A percentile compares a stretch with the other conserved stretches of the same genome.
phyloP scores from a whole-genome alignment of 1,140 invertebrate genomes.

The Drosophila sproati region DNA sequence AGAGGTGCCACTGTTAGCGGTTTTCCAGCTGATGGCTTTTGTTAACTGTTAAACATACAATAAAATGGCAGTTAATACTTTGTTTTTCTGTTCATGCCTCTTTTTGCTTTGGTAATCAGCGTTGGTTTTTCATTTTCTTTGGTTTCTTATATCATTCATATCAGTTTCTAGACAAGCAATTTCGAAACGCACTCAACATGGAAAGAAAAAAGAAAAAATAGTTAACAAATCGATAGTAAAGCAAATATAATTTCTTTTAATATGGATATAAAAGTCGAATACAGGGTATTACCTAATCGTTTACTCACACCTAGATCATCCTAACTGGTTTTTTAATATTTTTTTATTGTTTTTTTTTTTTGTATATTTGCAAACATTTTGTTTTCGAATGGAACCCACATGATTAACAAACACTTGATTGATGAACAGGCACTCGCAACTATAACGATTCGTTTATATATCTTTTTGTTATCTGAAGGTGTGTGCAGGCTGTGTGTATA shows the following conservation, averaged over 20 bases:
- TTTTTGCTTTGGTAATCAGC: slow-evolving; percentile 2
- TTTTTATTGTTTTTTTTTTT: slow-evolving; percentile 21
- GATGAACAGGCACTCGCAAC: slow-evolving; percentile 70
- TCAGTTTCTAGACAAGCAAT: not conserved
- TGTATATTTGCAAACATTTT: slow-evolving; percentile 18
- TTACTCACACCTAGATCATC: not conserved
- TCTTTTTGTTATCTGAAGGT: slow-evolving; percentile 41
- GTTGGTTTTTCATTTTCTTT: not conserved
- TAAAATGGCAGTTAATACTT: slow-evolving; percentile 68
- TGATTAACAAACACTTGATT: slow-evolving; percentile 74
- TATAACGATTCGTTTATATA: slow-evolving; percentile 34
- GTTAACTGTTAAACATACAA: slow-evolving; percentile 53
- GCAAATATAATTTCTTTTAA: not conserved
- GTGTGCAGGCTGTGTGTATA: slow-evolving; percentile 31
- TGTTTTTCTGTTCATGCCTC: slow-evolving; percentile 35
- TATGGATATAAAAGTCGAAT: too few species aligned
- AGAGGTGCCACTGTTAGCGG: not conserved
- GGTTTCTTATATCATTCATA: not conserved
- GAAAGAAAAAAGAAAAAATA: not conserved
- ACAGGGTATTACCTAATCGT: not conserved
- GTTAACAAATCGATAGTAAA: too few species aligned
- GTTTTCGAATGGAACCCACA: slow-evolving; percentile 56
- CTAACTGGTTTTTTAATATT: not conserved
- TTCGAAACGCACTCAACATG: not conserved
- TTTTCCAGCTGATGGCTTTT: slow-evolving; percentile 1